phyloP scores from a whole-genome alignment of 2,113 vertebrate species.

The Nycticorax nycticorax region DNA sequence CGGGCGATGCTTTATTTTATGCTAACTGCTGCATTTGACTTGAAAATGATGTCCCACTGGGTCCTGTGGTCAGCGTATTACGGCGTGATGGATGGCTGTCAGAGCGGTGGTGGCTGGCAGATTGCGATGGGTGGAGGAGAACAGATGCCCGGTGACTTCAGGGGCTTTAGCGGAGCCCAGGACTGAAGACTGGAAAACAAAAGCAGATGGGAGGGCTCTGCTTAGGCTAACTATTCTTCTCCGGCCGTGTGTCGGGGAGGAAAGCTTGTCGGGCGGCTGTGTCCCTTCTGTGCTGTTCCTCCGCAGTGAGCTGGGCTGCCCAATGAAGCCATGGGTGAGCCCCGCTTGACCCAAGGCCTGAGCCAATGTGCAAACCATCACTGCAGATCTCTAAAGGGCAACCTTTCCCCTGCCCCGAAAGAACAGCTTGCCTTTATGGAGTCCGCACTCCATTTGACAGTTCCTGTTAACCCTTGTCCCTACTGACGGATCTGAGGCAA shows the following conservation, averaged over 20 bases:
- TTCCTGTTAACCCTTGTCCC: conserved; percentile 49
- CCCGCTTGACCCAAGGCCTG: not conserved
- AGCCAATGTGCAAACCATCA: not conserved
- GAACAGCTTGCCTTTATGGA: not conserved
- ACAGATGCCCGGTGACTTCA: conserved; percentile 83
- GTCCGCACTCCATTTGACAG: not conserved
- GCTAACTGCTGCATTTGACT: conserved; percentile 81
- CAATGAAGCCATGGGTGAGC: not conserved
- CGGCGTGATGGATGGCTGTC: conserved; percentile 90
- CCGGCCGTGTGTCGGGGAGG: not conserved
- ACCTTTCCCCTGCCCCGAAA: not conserved
- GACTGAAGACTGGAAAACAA: conserved; percentile 74
- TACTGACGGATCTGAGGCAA: not conserved
- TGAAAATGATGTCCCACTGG: conserved; percentile 82
- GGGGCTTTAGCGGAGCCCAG: conserved; percentile 72
- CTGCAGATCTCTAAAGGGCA: not conserved
- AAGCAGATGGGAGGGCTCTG: conserved; percentile 75
- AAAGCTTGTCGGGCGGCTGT: not conserved
- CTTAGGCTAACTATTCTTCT: conserved; percentile 58
- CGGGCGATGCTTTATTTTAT: conserved; percentile 80
- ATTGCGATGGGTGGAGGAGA: conserved; percentile 83
- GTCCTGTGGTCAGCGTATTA: conserved; percentile 83
- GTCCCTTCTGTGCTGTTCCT: conserved; percentile 38
- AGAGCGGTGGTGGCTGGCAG: conserved; percentile 72
- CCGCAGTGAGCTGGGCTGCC: not conserved